Evolutionary conservation across 2,888 invertebrate genomes (phyloP), one percentile per base, ranked within the genome.

Genomic region (Hedychridium roseum): DNA sequence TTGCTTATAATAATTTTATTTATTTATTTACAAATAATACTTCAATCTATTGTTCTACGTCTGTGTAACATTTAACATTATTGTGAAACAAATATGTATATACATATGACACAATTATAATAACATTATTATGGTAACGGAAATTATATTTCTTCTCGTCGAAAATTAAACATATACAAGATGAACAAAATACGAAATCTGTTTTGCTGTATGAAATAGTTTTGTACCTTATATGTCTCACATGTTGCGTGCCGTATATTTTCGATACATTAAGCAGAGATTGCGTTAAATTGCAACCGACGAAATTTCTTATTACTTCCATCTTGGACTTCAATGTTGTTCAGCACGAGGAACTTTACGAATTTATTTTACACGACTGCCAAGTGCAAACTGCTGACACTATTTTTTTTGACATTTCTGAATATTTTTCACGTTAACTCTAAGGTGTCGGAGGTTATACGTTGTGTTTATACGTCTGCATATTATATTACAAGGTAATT

Each of bases 171-270:
- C 17, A 38, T 31, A 23, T 9, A 9, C 7, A 11, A 23, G 17
- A 11, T 2, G 14, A 26, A 30, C 27, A 23, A 17, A 35, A 27
- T 40, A 18, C 27, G 32, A 27, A 16, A 4, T 35, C 40, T 31
- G 39, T 46, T 64, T 66, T 63, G 65, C 60, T 62, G n/a, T n/a
- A n/a, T n/a, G n/a, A 61, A 64, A 51, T 42, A 43, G 17, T 43
- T 43, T 36, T 49, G 47, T 62, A 78, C 78, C 75, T 78, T 48
- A 76, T 71, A 37, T 74, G 68, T 55, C 68, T 73, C 27, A 71
- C 67, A 26, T 58, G 65, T 54, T 70, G 69, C 20, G 66, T 43
- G 37, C 49, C 60, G 40, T 65, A 57, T 57, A 64, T 72, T 38
- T 66, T 69, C 7, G 72, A 56, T 18, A 66, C 51, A 28, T 69